Evolutionary conservation across 1,140 invertebrate species (phyloP).

Genomic region (Zaprionus ornatus): DNA sequence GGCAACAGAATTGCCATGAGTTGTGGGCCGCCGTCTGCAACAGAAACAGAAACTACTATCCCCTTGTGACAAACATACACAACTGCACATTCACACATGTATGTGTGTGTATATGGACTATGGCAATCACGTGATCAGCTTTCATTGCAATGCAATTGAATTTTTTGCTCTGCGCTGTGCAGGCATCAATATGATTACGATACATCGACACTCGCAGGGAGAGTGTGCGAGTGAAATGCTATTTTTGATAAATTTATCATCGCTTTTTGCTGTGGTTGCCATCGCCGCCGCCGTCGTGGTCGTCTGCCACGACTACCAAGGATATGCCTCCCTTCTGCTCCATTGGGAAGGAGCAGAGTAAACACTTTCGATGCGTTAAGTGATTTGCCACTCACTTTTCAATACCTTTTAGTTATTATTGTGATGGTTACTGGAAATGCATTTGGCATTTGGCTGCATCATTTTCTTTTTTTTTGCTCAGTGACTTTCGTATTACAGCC

Average conservation of each 20-base stretch:
- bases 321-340: neutral
- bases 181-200: slow-evolving; percentile 29
- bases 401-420: neutral
- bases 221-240: slow-evolving; percentile 19
- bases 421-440: neutral
- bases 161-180: slow-evolving; percentile 20
- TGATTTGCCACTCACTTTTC: slow-evolving; percentile 24
- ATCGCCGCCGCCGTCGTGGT: slow-evolving; percentile 4
- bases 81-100: neutral
- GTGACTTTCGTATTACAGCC: neutral
- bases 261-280: slow-evolving; percentile 28
- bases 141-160: slow-evolving; percentile 57
- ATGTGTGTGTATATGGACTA: slow-evolving; percentile 17
- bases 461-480: neutral
- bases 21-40: slow-evolving; percentile 26
- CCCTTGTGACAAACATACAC: slow-evolving; percentile 2
- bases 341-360: neutral
- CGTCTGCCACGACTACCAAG: slow-evolving; percentile 8
- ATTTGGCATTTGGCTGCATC: slow-evolving; percentile 1
- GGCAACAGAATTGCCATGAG: slow-evolving; percentile 74
- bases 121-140: slow-evolving; percentile 59
- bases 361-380: slow-evolving; percentile 8
- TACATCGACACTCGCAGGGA: slow-evolving; percentile 6
- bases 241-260: slow-evolving; percentile 46
- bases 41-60: slow-evolving; percentile 2